Evolutionary conservation across 2,888 invertebrate genomes (phyloP), one percentile per base, ranked within the genome.

Genomic region (Xestia ashworthii): DNA sequence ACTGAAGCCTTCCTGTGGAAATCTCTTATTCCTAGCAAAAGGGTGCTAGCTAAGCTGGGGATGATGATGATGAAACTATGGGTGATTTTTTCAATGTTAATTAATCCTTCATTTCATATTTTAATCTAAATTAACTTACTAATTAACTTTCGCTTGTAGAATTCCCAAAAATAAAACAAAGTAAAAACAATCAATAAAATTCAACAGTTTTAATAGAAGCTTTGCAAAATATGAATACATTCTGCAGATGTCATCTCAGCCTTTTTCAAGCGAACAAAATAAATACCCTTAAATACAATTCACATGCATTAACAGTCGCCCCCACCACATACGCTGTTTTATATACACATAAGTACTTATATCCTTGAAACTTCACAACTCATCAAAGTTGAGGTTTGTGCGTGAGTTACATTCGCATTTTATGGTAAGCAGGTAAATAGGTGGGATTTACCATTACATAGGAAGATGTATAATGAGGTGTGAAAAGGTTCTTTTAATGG

Each of bases 381-480:
- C 85, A 87, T 89, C 85, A 84, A 88, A 90, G 84, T 89, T 87
- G 44, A 48, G 58, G 78, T 74, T 76, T 79, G 76, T 84, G 87
- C 87, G 87, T 89, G 79, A 83, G 88, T 84, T 73, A 84, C 83
- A 85, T 87, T 84, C 85, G 83, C 85, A 86, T 90, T 88, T 86
- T 89, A 91, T 90, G 91, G 85, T 88, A 91, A 91, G 68, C 77
- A 90, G 83, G 80, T 88, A 87, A 86, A 88, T 87, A 88, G 74
- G 80, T 46, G 16, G 78, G 83, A 82, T 87, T 84, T 81, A 41
- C 50, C 67, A 71, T 25, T 53, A 74, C 85, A 68, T 68, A 44
- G 58, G 53, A n/a, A 50, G 16, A 44, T 55, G 19, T 44, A 44
- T 64, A 79, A 72, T 71, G 53, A 74, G 38, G 64, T 66, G 44